Conservation (phyloP, 2,797 vertebrate genomes). For the Eurystomus glaucurus region DNA sequence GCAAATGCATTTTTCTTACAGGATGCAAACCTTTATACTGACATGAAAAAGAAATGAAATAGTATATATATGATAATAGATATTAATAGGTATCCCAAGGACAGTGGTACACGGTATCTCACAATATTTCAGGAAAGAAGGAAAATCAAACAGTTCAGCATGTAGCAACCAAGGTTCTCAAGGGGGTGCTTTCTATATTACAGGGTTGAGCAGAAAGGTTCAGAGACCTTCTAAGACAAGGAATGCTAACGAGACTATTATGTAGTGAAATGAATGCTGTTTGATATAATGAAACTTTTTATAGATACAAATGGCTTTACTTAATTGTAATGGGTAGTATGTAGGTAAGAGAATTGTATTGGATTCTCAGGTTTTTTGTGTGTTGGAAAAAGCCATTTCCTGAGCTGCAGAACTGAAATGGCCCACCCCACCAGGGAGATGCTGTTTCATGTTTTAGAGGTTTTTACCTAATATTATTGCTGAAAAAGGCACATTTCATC, state of each 20-base stretch:
- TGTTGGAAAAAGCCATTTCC: not conserved
- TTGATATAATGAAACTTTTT: slow-evolving; percentile 12
- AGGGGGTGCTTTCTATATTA: not conserved
- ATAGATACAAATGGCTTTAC: not conserved
- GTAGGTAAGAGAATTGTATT: not conserved
- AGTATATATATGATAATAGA: not conserved
- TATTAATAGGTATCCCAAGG: not conserved
- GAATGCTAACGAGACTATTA: not conserved
- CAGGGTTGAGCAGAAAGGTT: not conserved
- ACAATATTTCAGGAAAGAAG: slow-evolving; percentile 30
- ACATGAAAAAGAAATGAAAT: not conserved
- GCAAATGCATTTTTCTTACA: slow-evolving; percentile 8
- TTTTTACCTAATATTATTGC: not conserved
- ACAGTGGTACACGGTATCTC: not conserved
- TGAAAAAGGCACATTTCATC: not conserved
- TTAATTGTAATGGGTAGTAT: slow-evolving; percentile 4
- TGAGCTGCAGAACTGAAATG: not conserved
- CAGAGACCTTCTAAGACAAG: not conserved
- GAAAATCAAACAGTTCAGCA: not conserved
- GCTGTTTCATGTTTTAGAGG: not conserved
- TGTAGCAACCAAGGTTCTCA: not conserved
- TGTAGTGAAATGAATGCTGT: not conserved
- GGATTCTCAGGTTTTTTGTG: not conserved
- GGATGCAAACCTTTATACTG: not conserved
- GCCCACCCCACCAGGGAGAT: not conserved